These are phyloP conservation scores for Uromys caudimaculatus DNA, from an alignment of 2,797 vertebrate genomes.

Conservation along the genomic window DNA sequence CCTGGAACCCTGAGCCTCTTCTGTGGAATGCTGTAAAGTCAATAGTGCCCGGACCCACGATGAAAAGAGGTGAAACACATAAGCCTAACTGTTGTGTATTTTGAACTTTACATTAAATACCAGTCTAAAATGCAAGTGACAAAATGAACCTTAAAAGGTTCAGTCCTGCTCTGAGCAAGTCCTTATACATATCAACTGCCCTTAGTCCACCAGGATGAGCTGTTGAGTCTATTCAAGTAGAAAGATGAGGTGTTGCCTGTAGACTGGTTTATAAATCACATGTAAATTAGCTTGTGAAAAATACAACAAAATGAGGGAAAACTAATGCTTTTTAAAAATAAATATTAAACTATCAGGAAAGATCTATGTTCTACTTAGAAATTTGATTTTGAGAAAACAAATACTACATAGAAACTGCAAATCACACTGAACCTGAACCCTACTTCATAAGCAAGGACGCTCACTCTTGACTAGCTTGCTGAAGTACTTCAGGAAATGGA, in stretches of 20 bases:
- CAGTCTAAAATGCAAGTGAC: slow-evolving; percentile 35
- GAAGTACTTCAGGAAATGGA: not conserved
- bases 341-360: slow-evolving; percentile 41
- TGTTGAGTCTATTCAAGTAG: not conserved
- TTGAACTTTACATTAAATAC: slow-evolving; percentile 8
- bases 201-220: not conserved
- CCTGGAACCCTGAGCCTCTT: slow-evolving; percentile 24
- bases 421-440: not conserved
- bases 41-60: not conserved
- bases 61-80: slow-evolving; percentile 1
- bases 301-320: slow-evolving; percentile 24
- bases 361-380: not conserved
- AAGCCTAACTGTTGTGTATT: not conserved
- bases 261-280: not conserved
- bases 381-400: slow-evolving; percentile 11
- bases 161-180: not conserved
- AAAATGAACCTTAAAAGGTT: not conserved
- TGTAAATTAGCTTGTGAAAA: not conserved
- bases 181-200: not conserved
- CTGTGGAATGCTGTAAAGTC: slow-evolving; percentile 62
- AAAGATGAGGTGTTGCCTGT: not conserved
- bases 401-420: not conserved
- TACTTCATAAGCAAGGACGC: not conserved
- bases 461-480: slow-evolving; percentile 21
- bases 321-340: slow-evolving; percentile 28